These are phyloP conservation scores for Hydrocynus forskahlii DNA, from an alignment of 2,797 vertebrate species.

Conservation along the genomic window DNA sequence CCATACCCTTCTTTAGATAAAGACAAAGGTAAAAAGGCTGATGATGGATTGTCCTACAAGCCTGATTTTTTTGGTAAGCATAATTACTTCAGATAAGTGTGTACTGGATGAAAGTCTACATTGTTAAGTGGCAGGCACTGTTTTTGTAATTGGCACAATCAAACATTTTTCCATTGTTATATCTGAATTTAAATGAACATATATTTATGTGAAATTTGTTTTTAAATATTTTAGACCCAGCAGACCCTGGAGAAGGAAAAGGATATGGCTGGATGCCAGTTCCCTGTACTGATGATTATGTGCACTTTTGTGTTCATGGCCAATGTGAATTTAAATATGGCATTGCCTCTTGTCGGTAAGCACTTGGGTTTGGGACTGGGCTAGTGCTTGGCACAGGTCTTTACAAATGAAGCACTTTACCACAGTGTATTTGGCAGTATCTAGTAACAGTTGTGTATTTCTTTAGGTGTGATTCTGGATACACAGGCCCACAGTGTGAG, in stretches of 20 bases:
- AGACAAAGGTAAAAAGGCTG: conserved; percentile 86
- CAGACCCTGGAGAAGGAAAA: conserved; percentile 86
- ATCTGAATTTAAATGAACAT: neutral
- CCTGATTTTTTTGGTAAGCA: conserved; percentile 85
- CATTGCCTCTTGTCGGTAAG: conserved; percentile 92
- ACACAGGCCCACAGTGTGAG: conserved; percentile 93
- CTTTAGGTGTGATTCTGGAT: conserved; percentile 89
- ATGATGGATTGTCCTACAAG: conserved; percentile 82
- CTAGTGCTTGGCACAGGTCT: neutral
- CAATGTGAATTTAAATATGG: conserved; percentile 93
- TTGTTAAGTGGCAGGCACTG: neutral
- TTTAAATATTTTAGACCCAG: conserved; percentile 75
- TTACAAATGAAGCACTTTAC: neutral
- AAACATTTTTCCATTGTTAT: too few species aligned
- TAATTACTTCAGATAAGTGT: neutral
- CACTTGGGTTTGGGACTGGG: neutral
- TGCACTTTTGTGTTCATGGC: conserved; percentile 91
- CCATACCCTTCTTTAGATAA: conserved; percentile 69
- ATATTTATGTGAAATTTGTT: neutral
- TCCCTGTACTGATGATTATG: conserved; percentile 89
- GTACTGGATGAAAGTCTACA: neutral
- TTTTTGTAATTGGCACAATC: too few species aligned
- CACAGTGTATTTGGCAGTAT: neutral
- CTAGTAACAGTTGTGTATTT: conserved; percentile 5
- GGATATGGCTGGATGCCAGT: conserved; percentile 84